Evolutionary conservation across 1,140 invertebrate genomes (phyloP).

Genomic region (Macrosteles quadrilineatus): DNA sequence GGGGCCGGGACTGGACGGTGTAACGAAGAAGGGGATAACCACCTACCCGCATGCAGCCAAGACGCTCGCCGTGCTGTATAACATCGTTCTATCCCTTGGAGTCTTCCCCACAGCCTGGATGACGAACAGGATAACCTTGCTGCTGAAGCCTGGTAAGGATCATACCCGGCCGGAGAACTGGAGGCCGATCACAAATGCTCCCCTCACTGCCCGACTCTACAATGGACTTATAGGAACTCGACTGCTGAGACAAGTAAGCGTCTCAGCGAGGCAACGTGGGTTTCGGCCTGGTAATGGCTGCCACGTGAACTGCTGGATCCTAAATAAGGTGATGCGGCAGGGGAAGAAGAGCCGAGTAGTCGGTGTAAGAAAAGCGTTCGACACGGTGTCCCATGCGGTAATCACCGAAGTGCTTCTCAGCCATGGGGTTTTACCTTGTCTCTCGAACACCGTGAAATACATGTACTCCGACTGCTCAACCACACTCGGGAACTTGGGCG

Average conservation of each 20-base stretch:
- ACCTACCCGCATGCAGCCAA: too few species aligned
- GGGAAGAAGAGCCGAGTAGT: conserved; percentile 29
- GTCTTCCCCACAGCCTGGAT: conserved; percentile 32
- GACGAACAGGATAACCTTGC: conserved; percentile 39
- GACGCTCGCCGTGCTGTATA: conserved; percentile 25
- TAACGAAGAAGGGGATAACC: not conserved
- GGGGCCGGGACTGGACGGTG: not conserved
- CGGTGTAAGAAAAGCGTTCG: conserved; percentile 40
- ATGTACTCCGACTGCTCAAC: not conserved
- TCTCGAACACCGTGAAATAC: not conserved
- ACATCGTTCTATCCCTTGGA: not conserved
- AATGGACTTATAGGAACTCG: conserved; percentile 18
- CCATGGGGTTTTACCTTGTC: not conserved
- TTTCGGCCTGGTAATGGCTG: conserved; percentile 39
- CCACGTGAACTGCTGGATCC: conserved; percentile 24
- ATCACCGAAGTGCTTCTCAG: not conserved
- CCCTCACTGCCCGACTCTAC: conserved; percentile 32
- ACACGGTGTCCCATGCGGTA: conserved; percentile 47
- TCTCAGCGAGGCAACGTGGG: conserved; percentile 37
- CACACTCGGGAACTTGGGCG: too few species aligned
- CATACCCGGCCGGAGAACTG: conserved; percentile 29
- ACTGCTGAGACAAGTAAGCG: not conserved
- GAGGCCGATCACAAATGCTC: conserved; percentile 42
- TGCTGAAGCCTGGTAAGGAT: conserved; percentile 41
- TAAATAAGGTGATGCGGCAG: not conserved